Base-by-base conservation (phyloP, 2,113 vertebrate genomes). In the Lethenteron reissneri region DNA sequence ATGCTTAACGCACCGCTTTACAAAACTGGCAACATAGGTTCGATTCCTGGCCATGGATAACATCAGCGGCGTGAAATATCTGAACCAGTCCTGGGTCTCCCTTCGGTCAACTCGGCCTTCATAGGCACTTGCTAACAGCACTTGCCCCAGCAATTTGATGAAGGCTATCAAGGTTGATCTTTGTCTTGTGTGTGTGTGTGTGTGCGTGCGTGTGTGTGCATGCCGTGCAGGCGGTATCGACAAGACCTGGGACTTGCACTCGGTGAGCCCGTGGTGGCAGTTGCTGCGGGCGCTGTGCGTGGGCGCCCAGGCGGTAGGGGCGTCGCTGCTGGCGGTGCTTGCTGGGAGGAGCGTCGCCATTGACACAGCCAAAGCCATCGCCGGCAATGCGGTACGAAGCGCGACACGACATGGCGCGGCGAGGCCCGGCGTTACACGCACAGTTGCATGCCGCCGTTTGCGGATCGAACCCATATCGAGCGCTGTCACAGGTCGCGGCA, bases 221-320 rank as follows among this genome's bases (percentile, higher is more conserved):
- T 12, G 58, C 57, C 8, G 9, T 19, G 0, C 73, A 96, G 91
- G 89, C 10, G 88, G 88, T 0, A 80, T 89, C 2, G 89, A 95
- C 0, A 87, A 89, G 71, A 81, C 85, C 0, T 96, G 92, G 91
- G 92, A 99, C 68, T 78, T 85, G 0, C 94, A 94, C 82, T 85
- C 85, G 0, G 79, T 95, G 74, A 95, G 88, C 11, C 92, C 92
- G 2, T 99, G 92, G 92, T 99, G 94, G 94, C 90, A 95, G 78
- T 89, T 89, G 57, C 87, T 95, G 78, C 87, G 92, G n/a, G 77
- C 75, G 1, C 83, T 84, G 2, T 97, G 91, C 7, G 60, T 88
- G 2, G 90, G 90, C 78, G 87, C 94, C 0, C 85, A 90, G 59
- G 86, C 81, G 8, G 81, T 85, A 0, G 91, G 85, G 0, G 86